A percentile compares a stretch with the other conserved stretches of the same genome.
These are phyloP conservation scores for Sterna hirundo DNA, from an alignment of 2,113 vertebrate genomes.

Conservation along the genomic window DNA sequence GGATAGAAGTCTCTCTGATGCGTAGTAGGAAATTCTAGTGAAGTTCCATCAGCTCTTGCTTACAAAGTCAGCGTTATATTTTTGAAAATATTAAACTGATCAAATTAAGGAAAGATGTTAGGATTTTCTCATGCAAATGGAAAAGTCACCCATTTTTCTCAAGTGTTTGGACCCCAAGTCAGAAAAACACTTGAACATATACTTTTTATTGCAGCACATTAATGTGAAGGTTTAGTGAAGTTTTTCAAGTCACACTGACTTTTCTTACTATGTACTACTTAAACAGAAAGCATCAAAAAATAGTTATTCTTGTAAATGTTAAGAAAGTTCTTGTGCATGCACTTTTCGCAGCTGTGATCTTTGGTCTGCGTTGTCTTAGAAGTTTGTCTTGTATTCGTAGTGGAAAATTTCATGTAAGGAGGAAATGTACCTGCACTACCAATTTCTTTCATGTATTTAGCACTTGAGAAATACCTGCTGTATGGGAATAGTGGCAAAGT, in stretches of 20 bases:
- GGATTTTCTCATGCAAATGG: not conserved
- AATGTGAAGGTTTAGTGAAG: constrained; percentile 4
- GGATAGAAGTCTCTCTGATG: not conserved
- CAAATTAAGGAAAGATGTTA: not conserved
- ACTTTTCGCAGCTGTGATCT: not conserved
- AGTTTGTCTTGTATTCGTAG: not conserved
- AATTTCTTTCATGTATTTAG: not conserved
- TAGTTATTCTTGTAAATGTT: constrained; percentile 14
- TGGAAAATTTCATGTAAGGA: not conserved
- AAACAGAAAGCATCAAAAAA: not conserved
- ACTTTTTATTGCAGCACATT: not conserved
- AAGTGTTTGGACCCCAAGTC: not conserved
- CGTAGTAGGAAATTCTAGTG: not conserved
- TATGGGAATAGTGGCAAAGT: not conserved
- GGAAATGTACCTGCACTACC: not conserved
- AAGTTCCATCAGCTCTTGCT: not conserved
- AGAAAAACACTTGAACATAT: not conserved
- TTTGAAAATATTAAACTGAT: not conserved
- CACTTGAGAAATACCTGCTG: not conserved
- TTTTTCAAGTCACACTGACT: not conserved
- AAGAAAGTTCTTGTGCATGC: not conserved
- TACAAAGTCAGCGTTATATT: not conserved
- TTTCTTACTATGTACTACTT: not conserved
- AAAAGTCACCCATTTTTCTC: not conserved
- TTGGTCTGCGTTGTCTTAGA: not conserved